phyloP scores from a whole-genome alignment of 2,113 vertebrate genomes.

The Cryptomyrus ogoouensis region DNA sequence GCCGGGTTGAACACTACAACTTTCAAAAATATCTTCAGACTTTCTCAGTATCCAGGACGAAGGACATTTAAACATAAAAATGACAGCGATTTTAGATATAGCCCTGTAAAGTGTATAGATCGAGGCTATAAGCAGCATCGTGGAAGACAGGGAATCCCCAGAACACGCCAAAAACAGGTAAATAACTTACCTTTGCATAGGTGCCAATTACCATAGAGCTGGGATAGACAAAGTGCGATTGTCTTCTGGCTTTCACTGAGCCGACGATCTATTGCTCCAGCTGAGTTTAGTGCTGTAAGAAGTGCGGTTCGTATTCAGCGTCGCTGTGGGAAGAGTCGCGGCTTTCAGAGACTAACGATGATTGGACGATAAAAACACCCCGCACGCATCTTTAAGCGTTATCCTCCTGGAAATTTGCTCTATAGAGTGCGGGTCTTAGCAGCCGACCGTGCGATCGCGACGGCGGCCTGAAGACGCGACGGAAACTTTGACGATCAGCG shows the following conservation, averaged over 20 bases:
- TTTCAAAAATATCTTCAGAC: not conserved
- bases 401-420: not conserved
- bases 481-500: not conserved
- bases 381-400: not conserved
- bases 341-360: not conserved
- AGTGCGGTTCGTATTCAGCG: not conserved
- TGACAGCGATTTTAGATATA: not conserved
- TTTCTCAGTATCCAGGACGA: not conserved
- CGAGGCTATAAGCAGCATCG: not conserved
- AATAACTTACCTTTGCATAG: not conserved
- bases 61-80: not conserved
- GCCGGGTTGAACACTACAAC: not conserved
- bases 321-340: not conserved
- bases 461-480: not conserved
- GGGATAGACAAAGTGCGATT: not conserved
- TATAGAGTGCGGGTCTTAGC: not conserved
- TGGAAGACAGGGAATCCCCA: not conserved
- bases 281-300: not conserved
- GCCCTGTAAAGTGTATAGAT: not conserved
- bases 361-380: not conserved
- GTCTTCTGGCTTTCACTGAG: not conserved
- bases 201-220: constrained; percentile 9
- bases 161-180: not conserved
- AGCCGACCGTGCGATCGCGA: not conserved
- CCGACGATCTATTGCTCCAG: not conserved